Percentiles rank a stretch among this genome's conserved stretches.
phyloP scores from a whole-genome alignment of 2,113 vertebrate genomes.

The Meles meles region DNA sequence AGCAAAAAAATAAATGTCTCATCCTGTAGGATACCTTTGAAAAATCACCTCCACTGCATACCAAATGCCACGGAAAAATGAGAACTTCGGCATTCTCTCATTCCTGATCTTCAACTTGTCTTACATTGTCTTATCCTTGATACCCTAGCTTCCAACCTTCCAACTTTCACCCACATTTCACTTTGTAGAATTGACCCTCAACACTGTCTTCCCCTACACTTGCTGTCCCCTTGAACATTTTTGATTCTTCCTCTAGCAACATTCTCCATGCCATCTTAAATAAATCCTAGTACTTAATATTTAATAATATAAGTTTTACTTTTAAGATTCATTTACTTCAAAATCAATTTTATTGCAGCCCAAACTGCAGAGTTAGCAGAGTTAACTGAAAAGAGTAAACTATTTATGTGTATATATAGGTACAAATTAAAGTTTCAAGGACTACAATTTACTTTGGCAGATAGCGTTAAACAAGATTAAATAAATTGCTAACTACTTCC shows the following conservation, averaged over 20 bases:
- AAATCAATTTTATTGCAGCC: slow-evolving; percentile 89
- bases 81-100: neutral
- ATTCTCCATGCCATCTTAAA: neutral
- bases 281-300: neutral
- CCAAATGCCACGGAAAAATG: neutral
- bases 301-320: slow-evolving; percentile 39
- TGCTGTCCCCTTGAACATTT: neutral
- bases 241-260: neutral
- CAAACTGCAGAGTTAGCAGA: slow-evolving; percentile 89
- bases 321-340: slow-evolving; percentile 74
- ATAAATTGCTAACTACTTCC: slow-evolving; percentile 7
- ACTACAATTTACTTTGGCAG: slow-evolving; percentile 84
- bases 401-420: slow-evolving; percentile 81
- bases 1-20: neutral
- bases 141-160: neutral
- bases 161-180: neutral
- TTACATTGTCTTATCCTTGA: neutral
- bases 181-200: neutral
- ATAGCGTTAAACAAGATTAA: slow-evolving; percentile 81
- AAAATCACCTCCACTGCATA: neutral
- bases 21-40: neutral
- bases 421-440: slow-evolving; percentile 81
- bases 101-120: neutral
- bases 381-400: slow-evolving; percentile 92
- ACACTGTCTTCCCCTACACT: neutral